Base-by-base conservation (phyloP, 2,113 vertebrate species). In the Holacanthus passer region DNA sequence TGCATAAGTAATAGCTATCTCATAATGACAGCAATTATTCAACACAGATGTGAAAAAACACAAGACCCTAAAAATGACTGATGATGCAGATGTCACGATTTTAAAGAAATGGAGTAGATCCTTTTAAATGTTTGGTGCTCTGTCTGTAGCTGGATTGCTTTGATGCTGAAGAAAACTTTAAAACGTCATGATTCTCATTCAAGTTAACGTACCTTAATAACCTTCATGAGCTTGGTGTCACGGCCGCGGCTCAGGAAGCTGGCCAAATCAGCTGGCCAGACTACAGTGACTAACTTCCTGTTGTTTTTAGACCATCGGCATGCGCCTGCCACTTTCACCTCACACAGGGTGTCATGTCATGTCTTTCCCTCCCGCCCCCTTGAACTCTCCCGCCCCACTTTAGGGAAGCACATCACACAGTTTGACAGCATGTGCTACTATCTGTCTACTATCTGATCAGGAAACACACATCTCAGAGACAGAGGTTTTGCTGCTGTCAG, bases 1-100 rank as follows among this genome's bases (percentile, higher is more conserved):
- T 43, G 73, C 43, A 74, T 19, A 74, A 78, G 70, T 79, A 59
- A 76, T 55, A 56, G 29, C 58, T 41, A 31, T 53, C 5, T 1
- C 35, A 47, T 85, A 65, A 83, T 83, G 62, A 70, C 22, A 43
- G 74, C 39, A 62, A 85, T 85, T 62, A 77, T 39, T 91, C 73
- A 73, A 20, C 17, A 66, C 47, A 13, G 5, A 58, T 63, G 20
- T 70, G 73, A 76, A 31, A 48, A 55, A 70, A 1, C 17, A 3
- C 13, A 27, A n/a, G 22, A 27, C 2, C 19, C 32, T 22, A 4
- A 55, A 43, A 72, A 35, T 67, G 0, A 76, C n/a, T 24, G 27
- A 75, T 75, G 71, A 48, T 29, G 29, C 24, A 59, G 52, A 62
- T 8, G 0, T 53, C 32, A 29, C 13, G 0, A 7, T 39, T 65